phyloP scores from a whole-genome alignment of 2,113 vertebrate species.

The Tragelaphus scriptus region DNA sequence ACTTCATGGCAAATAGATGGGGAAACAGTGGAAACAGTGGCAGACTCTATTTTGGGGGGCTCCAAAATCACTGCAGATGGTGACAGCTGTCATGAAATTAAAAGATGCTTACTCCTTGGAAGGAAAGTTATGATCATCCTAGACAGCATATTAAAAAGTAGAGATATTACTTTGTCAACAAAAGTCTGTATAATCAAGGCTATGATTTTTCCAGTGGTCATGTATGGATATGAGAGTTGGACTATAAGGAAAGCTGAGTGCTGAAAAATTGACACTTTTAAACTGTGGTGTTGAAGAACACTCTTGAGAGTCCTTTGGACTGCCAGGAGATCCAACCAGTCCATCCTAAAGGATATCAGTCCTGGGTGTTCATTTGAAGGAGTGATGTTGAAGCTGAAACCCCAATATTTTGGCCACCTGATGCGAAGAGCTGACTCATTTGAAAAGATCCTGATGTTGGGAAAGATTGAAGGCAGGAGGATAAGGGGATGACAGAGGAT shows the following conservation, averaged over 20 bases:
- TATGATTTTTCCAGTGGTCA: background rate
- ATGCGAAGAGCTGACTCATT: background rate
- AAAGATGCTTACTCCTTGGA: background rate
- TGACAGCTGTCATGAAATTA: background rate
- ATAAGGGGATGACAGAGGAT: background rate
- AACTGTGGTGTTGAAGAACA: background rate
- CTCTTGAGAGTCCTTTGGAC: background rate
- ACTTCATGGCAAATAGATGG: background rate
- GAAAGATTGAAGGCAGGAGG: background rate
- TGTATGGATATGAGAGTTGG: background rate
- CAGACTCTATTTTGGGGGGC: background rate
- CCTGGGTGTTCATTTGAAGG: background rate
- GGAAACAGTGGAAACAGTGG: background rate
- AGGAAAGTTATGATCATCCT: background rate
- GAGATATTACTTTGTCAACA: background rate
- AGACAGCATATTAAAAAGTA: background rate
- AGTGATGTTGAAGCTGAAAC: background rate
- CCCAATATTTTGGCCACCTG: background rate
- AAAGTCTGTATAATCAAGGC: fast-evolving
- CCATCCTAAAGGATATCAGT: background rate
- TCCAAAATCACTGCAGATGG: background rate
- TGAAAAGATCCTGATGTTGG: background rate
- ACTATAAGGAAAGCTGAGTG: background rate
- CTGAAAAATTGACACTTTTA: background rate
- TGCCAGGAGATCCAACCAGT: background rate